Evolutionary conservation across 2,888 invertebrate genomes (phyloP).

Genomic region (Agrochola lota): DNA sequence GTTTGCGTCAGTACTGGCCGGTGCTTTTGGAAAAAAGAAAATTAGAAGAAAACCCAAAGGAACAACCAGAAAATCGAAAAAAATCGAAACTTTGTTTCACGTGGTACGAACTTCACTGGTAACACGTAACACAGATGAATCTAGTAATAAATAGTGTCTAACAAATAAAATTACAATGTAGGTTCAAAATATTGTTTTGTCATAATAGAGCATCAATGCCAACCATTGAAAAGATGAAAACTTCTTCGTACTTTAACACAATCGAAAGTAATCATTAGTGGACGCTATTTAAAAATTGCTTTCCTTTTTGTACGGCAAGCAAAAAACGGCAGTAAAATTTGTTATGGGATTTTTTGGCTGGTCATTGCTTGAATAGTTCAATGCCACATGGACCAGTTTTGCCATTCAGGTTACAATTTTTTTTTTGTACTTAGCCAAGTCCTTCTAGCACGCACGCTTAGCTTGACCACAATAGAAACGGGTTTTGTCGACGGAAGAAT

Average conservation of each 20-base stretch:
- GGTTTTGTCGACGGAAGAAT: too few relatives aligned
- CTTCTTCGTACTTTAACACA: not conserved
- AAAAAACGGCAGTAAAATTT: slow-evolving; percentile 8
- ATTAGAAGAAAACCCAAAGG: too few relatives aligned
- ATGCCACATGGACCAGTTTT: not conserved
- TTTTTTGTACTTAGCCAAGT: not conserved
- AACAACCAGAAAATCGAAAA: too few relatives aligned
- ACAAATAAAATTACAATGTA: not conserved
- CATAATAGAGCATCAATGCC: not conserved
- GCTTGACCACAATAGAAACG: too few relatives aligned
- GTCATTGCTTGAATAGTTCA: slow-evolving; percentile 9
- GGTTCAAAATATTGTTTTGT: not conserved
- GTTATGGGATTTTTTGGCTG: not conserved
- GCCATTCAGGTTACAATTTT: not conserved
- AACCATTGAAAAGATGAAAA: not conserved
- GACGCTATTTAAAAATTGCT: slow-evolving; percentile 8
- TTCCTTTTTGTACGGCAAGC: slow-evolving; percentile 7
- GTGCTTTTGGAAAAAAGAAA: too few relatives aligned
- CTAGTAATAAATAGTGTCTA: not conserved
- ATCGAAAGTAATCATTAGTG: slow-evolving; percentile 17
- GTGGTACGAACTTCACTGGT: too few relatives aligned
- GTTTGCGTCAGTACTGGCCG: too few relatives aligned
- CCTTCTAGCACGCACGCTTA: too few relatives aligned
- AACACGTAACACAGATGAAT: too few relatives aligned
- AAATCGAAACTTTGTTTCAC: too few relatives aligned